Evolutionary conservation across 2,888 invertebrate species (phyloP).

Genomic region (Lochmaea capreae): DNA sequence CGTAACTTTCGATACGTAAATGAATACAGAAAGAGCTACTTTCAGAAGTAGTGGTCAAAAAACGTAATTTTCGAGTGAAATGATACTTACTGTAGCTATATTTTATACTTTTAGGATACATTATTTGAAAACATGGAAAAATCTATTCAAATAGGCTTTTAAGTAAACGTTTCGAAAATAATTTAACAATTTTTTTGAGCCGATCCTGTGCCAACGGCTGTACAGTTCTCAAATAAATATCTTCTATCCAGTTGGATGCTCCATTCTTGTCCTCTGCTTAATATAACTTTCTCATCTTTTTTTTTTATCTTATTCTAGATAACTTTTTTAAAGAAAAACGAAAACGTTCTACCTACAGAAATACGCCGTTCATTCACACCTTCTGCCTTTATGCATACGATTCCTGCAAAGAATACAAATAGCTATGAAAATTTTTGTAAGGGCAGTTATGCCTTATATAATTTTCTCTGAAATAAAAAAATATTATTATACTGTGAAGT

Average conservation of each 20-base stretch:
- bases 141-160: too few relatives aligned
- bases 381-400: conserved; percentile 7
- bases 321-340: conserved; percentile 43
- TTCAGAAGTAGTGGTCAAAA: too few relatives aligned
- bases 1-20: too few relatives aligned
- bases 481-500: too few relatives aligned
- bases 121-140: too few relatives aligned
- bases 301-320: conserved; percentile 48
- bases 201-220: conserved; percentile 39
- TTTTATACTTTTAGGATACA: too few relatives aligned
- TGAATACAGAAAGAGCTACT: too few relatives aligned
- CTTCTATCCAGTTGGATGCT: conserved; percentile 51
- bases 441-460: too few relatives aligned
- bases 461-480: too few relatives aligned
- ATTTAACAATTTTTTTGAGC: neutral
- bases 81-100: too few relatives aligned
- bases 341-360: conserved; percentile 22
- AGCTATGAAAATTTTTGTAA: conserved; percentile 7
- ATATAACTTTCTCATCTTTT: conserved; percentile 52
- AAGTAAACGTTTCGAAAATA: too few relatives aligned
- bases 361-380: conserved; percentile 19
- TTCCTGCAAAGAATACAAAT: neutral
- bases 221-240: conserved; percentile 54
- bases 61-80: too few relatives aligned
- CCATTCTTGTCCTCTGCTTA: conserved; percentile 51